These are phyloP conservation scores for Meghimatium bilineatum DNA, from an alignment of 2,888 invertebrate species.

Conservation along the genomic window DNA sequence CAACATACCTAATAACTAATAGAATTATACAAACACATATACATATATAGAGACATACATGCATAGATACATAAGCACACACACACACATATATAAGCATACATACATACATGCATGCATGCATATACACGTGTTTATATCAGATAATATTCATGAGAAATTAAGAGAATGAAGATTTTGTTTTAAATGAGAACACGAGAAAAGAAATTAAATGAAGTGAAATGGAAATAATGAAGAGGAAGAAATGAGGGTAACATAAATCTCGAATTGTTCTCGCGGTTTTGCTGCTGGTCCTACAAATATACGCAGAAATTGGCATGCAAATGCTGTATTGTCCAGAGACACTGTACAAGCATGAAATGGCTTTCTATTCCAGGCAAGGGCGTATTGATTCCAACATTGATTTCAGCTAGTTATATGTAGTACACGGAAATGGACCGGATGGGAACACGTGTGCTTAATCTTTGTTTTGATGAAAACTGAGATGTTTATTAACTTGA, in stretches of 20 bases:
- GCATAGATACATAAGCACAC: no score
- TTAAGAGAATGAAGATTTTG: no score
- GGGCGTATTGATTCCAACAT: constrained; percentile 22
- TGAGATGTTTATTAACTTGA: not conserved
- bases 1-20: no score
- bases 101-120: no score
- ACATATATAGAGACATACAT: no score
- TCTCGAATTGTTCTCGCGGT: not conserved
- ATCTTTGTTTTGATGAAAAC: not conserved
- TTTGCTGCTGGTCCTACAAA: not conserved
- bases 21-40: no score
- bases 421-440: not conserved
- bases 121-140: no score
- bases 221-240: not conserved
- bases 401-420: not conserved
- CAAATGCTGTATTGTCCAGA: constrained; percentile 30
- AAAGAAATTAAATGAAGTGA: not conserved
- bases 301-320: constrained; percentile 9
- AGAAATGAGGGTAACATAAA: not conserved
- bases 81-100: no score
- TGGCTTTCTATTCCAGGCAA: constrained; percentile 15
- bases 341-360: constrained; percentile 29
- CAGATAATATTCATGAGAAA: no score
- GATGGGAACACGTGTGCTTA: not conserved
- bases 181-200: not conserved